Evolutionary conservation across 2,113 vertebrate genomes (phyloP).

Genomic region (cattle (Bos taurus)): DNA sequence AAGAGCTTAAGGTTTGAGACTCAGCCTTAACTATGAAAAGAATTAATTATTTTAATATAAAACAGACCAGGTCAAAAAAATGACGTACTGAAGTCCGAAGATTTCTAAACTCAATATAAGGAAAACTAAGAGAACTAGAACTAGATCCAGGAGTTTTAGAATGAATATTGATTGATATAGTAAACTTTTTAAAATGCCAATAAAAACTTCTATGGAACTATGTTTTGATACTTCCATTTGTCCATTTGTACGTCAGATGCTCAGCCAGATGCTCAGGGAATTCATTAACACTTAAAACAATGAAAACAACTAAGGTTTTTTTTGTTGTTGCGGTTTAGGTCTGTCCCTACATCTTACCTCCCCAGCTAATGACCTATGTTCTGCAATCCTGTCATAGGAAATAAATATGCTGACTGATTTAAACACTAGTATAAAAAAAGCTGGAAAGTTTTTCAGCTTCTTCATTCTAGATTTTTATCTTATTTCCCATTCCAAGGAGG

Average conservation of each 20-base stretch:
- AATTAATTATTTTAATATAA: constrained; percentile 47
- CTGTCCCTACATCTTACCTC: background rate
- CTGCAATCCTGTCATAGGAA: background rate
- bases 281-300: constrained; percentile 39
- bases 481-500: constrained; percentile 26
- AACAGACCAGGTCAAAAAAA: constrained; percentile 2
- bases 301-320: background rate
- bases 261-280: background rate
- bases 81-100: background rate
- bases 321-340: background rate
- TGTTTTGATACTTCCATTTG: constrained; percentile 2
- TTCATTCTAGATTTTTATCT: constrained; percentile 50
- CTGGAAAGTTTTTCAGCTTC: constrained; percentile 18
- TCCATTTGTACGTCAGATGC: background rate
- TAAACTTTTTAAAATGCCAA: background rate
- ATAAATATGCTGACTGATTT: constrained; percentile 20
- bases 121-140: constrained; percentile 43
- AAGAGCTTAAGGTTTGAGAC: constrained; percentile 21
- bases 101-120: constrained; percentile 22
- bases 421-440: constrained; percentile 26
- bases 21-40: constrained; percentile 24
- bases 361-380: background rate
- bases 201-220: constrained; percentile 13
- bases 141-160: constrained; percentile 18
- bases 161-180: background rate